Evolutionary conservation across 30 jellyfish, hydroid and myxozoan genomes (phyloP), one percentile per base, ranked within the genome.

Genomic region (Chironex yamaguchii): DNA sequence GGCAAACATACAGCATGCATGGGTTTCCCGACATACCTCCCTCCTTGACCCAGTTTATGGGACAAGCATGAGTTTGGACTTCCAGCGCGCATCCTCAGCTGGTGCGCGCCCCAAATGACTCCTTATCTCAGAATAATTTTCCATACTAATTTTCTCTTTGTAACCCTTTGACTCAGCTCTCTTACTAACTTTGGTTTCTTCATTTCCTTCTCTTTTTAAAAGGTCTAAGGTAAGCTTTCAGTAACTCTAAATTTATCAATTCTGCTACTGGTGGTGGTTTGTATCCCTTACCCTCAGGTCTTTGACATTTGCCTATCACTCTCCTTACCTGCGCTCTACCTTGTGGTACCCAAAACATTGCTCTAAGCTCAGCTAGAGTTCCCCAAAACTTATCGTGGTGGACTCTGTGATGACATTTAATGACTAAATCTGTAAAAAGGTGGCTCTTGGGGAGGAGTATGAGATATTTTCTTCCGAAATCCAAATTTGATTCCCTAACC

Each of bases 391-490:
- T 71, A 64, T 69, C 58, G 72, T 84, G 93, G 2, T 69, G 72
- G 25, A 84, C 93, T 70, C 87, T 84, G 24, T 29, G 50, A 64
- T 81, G 91, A 51, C 91, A 81, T 65, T 66, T 85, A 31, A 77
- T 51, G 20, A 77, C 17, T 20, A 58, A 62, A 29, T 77, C 89
- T 27, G 89, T 77, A 76, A 77, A 77, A 0, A 51, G 28, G 35
- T 77, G 78, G 49, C 62, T 54, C 80, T 77, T 77, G 49, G 89
- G 89, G 12, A 77, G 48, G 28, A 77, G 80, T 28, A 77, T 29
- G 31, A 80, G 89, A 34, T 27, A 77, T 52, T 54, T 77, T 34
- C 89, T 52, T 17, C 80, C 62, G 63, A 77, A 52, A 33, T 77
- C 89, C 33, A 77, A 53, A 30, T 77, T 80, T 52, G 89, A 58